Percentiles rank a stretch among this genome's conserved stretches.
These are phyloP conservation scores for Athene cunicularia DNA, from an alignment of 2,113 vertebrate species.

Conservation along the genomic window DNA sequence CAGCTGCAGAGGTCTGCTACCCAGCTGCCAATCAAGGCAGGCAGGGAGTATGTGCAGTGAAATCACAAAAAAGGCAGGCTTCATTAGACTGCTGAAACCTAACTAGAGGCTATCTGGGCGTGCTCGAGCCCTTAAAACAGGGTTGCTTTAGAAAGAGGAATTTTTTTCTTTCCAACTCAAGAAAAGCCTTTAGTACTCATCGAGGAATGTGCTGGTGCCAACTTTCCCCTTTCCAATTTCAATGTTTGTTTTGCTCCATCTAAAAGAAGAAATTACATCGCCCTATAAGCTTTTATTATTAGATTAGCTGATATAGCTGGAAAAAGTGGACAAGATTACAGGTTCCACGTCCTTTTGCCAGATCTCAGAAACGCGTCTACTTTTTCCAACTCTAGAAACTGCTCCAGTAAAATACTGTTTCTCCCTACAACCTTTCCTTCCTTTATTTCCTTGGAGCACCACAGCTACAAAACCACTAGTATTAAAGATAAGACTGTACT, in stretches of 20 bases:
- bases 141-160: not conserved
- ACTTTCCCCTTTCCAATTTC: conserved; percentile 29
- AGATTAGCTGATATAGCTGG: conserved; percentile 54
- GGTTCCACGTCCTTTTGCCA: conserved; percentile 19
- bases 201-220: conserved; percentile 5
- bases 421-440: not conserved
- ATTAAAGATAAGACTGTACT: not conserved
- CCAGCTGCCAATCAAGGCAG: conserved; percentile 70
- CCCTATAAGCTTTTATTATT: conserved; percentile 23
- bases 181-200: not conserved
- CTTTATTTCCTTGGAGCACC: not conserved
- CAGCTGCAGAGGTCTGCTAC: conserved; percentile 71
- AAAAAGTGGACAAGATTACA: conserved; percentile 37
- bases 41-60: conserved; percentile 61
- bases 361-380: not conserved
- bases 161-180: not conserved
- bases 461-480: not conserved
- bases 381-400: conserved; percentile 33
- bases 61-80: conserved; percentile 60
- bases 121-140: conserved; percentile 16
- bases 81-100: conserved; percentile 56
- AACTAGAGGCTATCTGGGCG: conserved; percentile 31
- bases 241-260: conserved; percentile 43
- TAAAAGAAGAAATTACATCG: conserved; percentile 29
- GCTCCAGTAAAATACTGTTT: conserved; percentile 1